Conservation (phyloP, 2,888 invertebrate species). For the Philereme vetulata region DNA sequence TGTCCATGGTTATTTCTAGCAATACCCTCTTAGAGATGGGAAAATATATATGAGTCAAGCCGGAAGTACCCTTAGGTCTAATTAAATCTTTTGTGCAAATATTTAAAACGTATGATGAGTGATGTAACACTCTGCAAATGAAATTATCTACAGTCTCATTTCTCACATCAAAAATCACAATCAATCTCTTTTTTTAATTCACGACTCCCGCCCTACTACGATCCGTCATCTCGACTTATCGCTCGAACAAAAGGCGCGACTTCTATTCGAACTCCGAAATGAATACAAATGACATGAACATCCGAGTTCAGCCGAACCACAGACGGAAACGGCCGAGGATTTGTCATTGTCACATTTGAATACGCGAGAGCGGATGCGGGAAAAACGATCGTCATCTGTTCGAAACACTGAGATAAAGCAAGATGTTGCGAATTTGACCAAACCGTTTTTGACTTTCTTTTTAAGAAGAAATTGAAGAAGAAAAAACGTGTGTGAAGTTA, state of each 20-base stretch:
- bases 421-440: conserved; percentile 5
- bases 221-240: conserved; percentile 59
- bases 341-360: conserved; percentile 82
- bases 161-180: conserved; percentile 29
- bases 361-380: conserved; percentile 72
- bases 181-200: conserved; percentile 52
- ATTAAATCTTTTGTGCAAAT: too few relatives aligned
- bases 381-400: conserved; percentile 80
- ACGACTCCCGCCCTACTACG: conserved; percentile 52
- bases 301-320: conserved; percentile 67
- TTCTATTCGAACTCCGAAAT: conserved; percentile 60
- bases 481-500: too few relatives aligned
- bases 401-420: conserved; percentile 40
- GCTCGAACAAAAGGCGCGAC: conserved; percentile 57
- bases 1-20: too few relatives aligned
- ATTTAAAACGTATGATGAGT: too few relatives aligned
- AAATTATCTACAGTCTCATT: conserved; percentile 24
- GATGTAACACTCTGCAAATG: conserved; percentile 7
- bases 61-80: too few relatives aligned
- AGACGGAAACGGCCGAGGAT: conserved; percentile 76
- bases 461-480: too few relatives aligned
- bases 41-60: too few relatives aligned
- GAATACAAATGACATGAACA: conserved; percentile 79
- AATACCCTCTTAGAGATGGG: too few relatives aligned
- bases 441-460: not conserved